Evolutionary conservation across 2,888 invertebrate species (phyloP).

Genomic region (Conomelus anceps): DNA sequence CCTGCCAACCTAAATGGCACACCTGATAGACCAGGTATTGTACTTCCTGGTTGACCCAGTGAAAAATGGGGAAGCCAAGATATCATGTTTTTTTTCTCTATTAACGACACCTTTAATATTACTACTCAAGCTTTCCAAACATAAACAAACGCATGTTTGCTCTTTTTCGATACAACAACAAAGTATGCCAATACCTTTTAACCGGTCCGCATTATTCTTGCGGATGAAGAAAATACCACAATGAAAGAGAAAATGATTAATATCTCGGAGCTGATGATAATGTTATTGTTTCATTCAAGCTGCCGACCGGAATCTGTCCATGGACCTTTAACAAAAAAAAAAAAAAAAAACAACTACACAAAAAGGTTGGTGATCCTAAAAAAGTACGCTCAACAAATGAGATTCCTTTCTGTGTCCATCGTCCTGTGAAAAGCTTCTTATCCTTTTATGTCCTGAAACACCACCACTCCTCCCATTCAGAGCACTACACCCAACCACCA

Average conservation of each 20-base stretch:
- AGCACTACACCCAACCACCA: background rate
- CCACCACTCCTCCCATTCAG: background rate
- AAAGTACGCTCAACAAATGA: background rate
- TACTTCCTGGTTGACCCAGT: too few relatives aligned
- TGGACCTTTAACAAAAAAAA: background rate
- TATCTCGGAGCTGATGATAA: background rate
- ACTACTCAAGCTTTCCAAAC: too few relatives aligned
- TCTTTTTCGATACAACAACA: too few relatives aligned
- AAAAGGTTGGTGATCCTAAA: background rate
- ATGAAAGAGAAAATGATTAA: background rate
- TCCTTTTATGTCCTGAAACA: background rate
- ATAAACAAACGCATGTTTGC: too few relatives aligned
- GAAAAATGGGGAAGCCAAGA: too few relatives aligned
- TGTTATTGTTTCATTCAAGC: background rate
- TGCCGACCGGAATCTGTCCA: background rate
- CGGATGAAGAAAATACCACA: background rate
- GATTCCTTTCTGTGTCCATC: background rate
- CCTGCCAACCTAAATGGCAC: too few relatives aligned
- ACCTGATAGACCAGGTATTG: too few relatives aligned
- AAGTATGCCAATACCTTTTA: background rate
- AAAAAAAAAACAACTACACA: background rate
- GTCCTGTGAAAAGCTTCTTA: background rate
- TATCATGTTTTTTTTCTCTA: too few relatives aligned
- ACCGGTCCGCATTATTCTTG: background rate
- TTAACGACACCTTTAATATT: too few relatives aligned